Evolutionary conservation across 92 coral and sea anemone species (phyloP).

Genomic region (Galaxea fascicularis): DNA sequence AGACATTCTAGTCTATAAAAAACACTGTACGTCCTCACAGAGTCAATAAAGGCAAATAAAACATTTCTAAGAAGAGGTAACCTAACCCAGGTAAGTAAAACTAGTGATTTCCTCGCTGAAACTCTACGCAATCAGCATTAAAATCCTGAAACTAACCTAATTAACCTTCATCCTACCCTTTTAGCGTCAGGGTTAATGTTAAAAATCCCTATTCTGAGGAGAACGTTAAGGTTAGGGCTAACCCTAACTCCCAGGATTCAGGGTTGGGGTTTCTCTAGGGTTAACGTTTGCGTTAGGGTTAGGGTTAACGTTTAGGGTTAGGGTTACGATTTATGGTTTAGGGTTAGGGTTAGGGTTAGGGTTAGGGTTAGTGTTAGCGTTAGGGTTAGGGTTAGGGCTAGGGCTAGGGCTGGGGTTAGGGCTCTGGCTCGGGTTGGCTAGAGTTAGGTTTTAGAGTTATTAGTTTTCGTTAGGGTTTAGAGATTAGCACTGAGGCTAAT

Average conservation of each 20-base stretch:
- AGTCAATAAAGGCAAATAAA: too few species aligned
- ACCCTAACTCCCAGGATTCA: neutral
- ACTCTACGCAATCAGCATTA: too few species aligned
- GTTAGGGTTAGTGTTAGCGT: neutral
- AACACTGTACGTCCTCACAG: too few species aligned
- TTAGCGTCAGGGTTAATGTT: too few species aligned
- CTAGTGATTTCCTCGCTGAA: too few species aligned
- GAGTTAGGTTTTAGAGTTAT: neutral
- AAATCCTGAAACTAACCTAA: too few species aligned
- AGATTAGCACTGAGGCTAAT: too few species aligned
- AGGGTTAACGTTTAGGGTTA: neutral
- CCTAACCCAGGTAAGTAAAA: too few species aligned
- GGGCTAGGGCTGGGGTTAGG: neutral
- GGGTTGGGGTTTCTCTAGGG: neutral
- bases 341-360: conserved; percentile 2
- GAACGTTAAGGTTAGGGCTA: neutral
- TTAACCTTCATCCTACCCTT: too few species aligned
- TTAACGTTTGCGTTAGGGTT: neutral
- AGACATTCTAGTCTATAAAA: too few species aligned
- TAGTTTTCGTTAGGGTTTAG: neutral
- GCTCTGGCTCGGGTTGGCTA: neutral
- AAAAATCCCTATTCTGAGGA: too few species aligned
- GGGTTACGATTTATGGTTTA: neutral
- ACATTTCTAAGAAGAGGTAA: too few species aligned
- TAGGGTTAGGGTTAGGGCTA: conserved; percentile 4